Conservation (phyloP, 2,113 vertebrate genomes). For the Mus pahari region DNA sequence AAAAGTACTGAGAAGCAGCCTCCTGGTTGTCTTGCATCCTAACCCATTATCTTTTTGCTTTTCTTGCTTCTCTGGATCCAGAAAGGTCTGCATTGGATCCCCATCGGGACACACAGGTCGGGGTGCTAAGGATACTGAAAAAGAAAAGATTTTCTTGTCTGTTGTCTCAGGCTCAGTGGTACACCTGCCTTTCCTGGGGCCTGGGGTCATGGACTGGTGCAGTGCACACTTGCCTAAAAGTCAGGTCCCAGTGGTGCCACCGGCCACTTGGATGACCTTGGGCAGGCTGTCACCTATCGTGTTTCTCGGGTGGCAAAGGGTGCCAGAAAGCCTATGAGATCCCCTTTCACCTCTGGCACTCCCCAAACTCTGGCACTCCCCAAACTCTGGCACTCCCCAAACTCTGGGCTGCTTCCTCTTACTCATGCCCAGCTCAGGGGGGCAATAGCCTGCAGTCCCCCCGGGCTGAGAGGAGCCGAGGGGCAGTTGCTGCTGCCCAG, state of each 20-base stretch:
- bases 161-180: not conserved
- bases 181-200: fast-evolving
- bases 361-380: not conserved
- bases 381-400: not conserved
- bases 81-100: not conserved
- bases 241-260: not conserved
- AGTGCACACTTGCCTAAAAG: not conserved
- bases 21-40: not conserved
- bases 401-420: not conserved
- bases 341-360: not conserved
- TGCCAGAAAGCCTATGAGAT: not conserved
- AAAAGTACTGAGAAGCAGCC: not conserved
- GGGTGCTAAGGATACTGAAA: not conserved
- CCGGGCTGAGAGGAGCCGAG: not conserved
- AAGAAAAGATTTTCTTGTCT: not conserved
- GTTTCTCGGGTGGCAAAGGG: not conserved
- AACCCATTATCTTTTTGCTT: too few species aligned
- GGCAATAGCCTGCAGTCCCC: not conserved
- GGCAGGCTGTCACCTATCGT: not conserved
- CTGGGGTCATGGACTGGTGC: fast-evolving
- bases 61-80: not conserved
- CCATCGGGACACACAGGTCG: not conserved
- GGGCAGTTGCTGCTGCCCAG: not conserved
- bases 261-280: not conserved
- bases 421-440: not conserved